Conservation (phyloP, 2,797 vertebrate species). For the Taeniopygia guttata region DNA sequence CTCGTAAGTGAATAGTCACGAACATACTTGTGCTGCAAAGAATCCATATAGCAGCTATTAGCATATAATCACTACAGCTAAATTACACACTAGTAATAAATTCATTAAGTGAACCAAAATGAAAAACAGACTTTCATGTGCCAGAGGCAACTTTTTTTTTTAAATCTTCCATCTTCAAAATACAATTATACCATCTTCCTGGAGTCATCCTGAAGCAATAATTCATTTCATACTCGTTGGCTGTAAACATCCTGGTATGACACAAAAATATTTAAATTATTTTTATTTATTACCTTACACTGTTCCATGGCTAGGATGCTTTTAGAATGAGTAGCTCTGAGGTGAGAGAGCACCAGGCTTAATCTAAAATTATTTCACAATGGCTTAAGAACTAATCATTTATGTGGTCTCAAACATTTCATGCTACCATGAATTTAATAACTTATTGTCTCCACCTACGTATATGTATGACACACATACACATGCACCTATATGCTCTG, state of each 20-base stretch:
- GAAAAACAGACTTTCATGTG: background rate
- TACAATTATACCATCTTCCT: constrained; percentile 2
- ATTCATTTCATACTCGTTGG: background rate
- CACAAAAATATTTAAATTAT: constrained; percentile 8
- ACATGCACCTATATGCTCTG: background rate
- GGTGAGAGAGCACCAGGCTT: background rate
- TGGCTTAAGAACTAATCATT: background rate
- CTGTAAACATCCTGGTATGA: constrained; percentile 47
- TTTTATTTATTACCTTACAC: constrained; percentile 25
- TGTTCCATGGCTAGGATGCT: background rate
- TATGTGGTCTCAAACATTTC: background rate
- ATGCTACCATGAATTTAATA: background rate
- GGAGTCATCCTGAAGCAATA: constrained; percentile 31
- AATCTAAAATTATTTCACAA: background rate
- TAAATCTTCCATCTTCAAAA: background rate
- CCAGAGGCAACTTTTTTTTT: constrained; percentile 1
- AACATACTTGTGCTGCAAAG: background rate
- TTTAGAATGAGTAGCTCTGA: background rate
- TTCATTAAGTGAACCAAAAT: constrained; percentile 1
- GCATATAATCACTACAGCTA: background rate
- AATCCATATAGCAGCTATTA: background rate
- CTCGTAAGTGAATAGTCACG: background rate
- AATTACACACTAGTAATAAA: background rate
- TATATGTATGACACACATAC: background rate
- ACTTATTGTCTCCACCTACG: background rate